Percentiles rank a stretch among this genome's conserved stretches.
Evolutionary conservation across 1,140 invertebrate species (phyloP).

Genomic region (Hycleus phaleratus): DNA sequence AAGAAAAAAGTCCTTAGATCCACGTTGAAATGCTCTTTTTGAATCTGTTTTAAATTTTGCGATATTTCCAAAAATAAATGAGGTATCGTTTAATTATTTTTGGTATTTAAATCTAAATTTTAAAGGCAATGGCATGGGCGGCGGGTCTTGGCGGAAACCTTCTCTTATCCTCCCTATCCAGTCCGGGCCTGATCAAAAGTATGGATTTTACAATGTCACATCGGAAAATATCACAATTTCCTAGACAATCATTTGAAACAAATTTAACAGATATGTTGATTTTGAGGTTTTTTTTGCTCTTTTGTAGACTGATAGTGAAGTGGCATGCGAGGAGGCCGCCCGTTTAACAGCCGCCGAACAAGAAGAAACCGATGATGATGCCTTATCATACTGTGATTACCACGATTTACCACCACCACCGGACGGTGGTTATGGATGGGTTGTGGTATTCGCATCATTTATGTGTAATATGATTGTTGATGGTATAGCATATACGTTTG

Average conservation of each 20-base stretch:
- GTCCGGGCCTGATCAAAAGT: neutral
- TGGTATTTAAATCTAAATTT: neutral
- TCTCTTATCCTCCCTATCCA: neutral
- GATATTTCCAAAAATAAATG: too few species aligned
- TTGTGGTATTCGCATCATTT: slow-evolving; percentile 90
- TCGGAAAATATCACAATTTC: too few species aligned
- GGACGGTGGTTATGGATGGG: slow-evolving; percentile 86
- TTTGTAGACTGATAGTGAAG: slow-evolving; percentile 78
- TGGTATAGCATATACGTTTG: slow-evolving; percentile 91
- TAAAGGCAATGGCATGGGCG: neutral
- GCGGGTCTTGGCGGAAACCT: neutral
- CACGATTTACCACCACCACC: slow-evolving; percentile 73
- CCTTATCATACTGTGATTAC: slow-evolving; percentile 62
- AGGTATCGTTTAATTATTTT: too few species aligned
- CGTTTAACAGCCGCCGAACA: slow-evolving; percentile 54
- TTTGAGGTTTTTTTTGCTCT: slow-evolving; percentile 21
- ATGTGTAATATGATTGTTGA: slow-evolving; percentile 99
- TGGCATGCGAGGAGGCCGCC: slow-evolving; percentile 69
- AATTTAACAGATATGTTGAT: neutral
- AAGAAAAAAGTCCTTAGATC: too few species aligned
- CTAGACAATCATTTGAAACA: too few species aligned
- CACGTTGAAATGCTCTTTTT: too few species aligned
- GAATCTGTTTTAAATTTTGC: too few species aligned
- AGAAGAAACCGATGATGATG: slow-evolving; percentile 58
- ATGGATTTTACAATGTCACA: neutral